Conservation (phyloP, 2,113 vertebrate genomes). For the Aviceda subcristata region DNA sequence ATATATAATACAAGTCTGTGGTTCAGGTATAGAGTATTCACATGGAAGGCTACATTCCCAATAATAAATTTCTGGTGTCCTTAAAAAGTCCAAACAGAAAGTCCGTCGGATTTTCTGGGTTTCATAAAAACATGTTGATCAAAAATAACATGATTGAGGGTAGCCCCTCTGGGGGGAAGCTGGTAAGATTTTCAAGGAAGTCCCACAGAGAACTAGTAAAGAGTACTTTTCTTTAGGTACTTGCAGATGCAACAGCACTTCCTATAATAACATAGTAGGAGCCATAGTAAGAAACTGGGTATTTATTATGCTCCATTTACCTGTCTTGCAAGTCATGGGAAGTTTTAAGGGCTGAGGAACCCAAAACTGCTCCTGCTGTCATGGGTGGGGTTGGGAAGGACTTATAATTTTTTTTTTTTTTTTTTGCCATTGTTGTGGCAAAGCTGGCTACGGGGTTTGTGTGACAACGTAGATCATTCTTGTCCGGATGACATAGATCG, state of each 20-base stretch:
- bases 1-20: too few relatives aligned
- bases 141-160: background rate
- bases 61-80: background rate
- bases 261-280: background rate
- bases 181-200: background rate
- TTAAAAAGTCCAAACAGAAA: background rate
- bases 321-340: background rate
- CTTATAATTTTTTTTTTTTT: accelerated
- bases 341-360: background rate
- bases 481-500: accelerated
- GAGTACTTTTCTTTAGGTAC: background rate
- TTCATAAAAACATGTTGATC: background rate
- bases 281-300: background rate
- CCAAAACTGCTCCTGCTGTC: background rate
- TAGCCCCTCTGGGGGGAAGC: background rate
- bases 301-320: background rate
- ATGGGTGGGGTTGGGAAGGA: background rate
- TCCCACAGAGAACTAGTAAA: background rate
- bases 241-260: background rate
- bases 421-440: background rate
- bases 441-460: background rate
- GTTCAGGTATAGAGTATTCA: background rate
- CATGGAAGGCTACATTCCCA: accelerated
- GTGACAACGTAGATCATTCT: accelerated
- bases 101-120: background rate